Evolutionary conservation across 1,140 invertebrate genomes (phyloP), one percentile per base, ranked within the genome.

Genomic region (Tetramorium alpestre): DNA sequence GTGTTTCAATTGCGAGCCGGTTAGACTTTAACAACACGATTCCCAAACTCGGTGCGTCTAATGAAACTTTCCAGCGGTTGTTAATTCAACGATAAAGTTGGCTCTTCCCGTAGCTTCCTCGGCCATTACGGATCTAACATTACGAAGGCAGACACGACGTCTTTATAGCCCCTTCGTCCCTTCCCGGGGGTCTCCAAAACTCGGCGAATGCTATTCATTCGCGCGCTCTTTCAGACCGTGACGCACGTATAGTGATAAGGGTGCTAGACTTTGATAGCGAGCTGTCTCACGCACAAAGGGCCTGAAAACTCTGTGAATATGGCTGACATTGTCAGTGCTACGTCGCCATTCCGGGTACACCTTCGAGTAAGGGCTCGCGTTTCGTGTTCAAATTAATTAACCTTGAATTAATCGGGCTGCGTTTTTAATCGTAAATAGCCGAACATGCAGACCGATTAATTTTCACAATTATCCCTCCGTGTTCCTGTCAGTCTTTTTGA

Each of bases 261-360:
- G 92, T 89, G 88, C 85, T 84, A 91, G 84, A 89, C 89, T 88
- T 89, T 92, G 90, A 92, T 93, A 92, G 87, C 86, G 85, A 87
- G 87, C 87, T 92, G 89, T 92, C 88, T 85, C 78, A 67, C 77
- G 87, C 86, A 92, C 86, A 93, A 90, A 92, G 86, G 51, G 51
- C 70, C 60, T 80, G 87, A 87, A 86, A 89, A 89, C 87, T 92
- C 77, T 69, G 88, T 89, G 89, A 86, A 85, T 88, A 82, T 85
- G 56, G 25, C 22, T 22, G 49, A 58, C 51, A 60, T 89, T 70
- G 88, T 80, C 60, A 58, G 49, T 56, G 49, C 44, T 64, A 41
- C 54, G 28, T 25, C n/a, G 33, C 47, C 44, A 64, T 51, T 44
- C 33, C 33, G 51, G 38, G 8, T 11, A 28, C n/a, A 38, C 5